Percentiles rank a stretch among this genome's conserved stretches.
These are phyloP conservation scores for Petrolisthes cinctipes DNA, from an alignment of 2,888 invertebrate genomes.

Conservation along the genomic window DNA sequence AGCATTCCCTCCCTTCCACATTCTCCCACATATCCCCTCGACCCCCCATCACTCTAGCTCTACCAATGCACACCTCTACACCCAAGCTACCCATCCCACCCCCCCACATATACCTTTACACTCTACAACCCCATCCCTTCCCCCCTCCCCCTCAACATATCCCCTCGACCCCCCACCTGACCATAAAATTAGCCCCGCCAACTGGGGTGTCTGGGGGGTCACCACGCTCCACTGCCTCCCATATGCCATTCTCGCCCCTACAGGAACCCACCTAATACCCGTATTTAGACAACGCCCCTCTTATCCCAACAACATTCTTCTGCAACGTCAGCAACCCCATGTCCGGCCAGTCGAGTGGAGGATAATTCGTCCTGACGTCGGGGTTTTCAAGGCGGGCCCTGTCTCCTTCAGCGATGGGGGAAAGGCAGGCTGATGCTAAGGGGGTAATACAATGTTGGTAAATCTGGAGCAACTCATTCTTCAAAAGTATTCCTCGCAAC, in stretches of 20 bases:
- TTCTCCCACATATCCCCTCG: too few relatives aligned
- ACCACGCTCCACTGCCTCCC: conserved; percentile 24
- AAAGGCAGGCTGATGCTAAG: background rate
- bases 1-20: too few relatives aligned
- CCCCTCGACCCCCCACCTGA: background rate
- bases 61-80: too few relatives aligned
- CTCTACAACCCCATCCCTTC: background rate
- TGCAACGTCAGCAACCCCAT: conserved; percentile 28
- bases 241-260: conserved; percentile 12
- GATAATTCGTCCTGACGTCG: conserved; percentile 9
- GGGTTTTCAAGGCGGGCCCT: background rate
- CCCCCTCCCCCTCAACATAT: background rate
- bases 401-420: too few relatives aligned
- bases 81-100: background rate
- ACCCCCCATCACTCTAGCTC: background rate
- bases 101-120: background rate
- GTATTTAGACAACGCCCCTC: conserved; percentile 39
- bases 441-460: too few relatives aligned
- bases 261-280: conserved; percentile 22
- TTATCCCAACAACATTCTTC: conserved; percentile 32
- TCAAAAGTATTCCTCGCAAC: too few relatives aligned
- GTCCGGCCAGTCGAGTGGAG: conserved; percentile 3
- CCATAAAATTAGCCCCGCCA: conserved; percentile 23
- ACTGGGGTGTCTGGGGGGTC: conserved; percentile 12
- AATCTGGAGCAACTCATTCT: too few relatives aligned